Percentiles rank a stretch among this genome's conserved stretches.
These are phyloP conservation scores for Drosophila bocki DNA, from an alignment of 1,140 invertebrate genomes.

Conservation along the genomic window DNA sequence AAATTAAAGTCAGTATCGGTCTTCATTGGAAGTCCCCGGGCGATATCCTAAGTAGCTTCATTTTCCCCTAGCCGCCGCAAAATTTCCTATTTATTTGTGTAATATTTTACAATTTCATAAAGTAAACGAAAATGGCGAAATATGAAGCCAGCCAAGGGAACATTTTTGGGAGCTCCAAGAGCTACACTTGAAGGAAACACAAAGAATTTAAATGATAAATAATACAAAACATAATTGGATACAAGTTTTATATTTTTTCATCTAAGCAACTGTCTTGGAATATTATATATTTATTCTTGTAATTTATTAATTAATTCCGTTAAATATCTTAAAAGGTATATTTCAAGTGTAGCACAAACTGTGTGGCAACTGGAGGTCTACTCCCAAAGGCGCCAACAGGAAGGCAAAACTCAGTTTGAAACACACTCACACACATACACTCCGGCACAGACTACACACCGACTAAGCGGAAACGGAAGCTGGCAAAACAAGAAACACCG, in stretches of 20 bases:
- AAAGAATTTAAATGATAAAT: no score
- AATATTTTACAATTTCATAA: constrained; percentile 83
- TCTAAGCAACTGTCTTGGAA: background rate
- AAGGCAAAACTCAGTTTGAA: constrained; percentile 52
- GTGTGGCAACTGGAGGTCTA: constrained; percentile 42
- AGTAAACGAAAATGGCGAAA: constrained; percentile 71
- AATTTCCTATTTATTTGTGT: constrained; percentile 74
- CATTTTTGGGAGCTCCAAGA: background rate
- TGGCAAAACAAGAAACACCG: constrained; percentile 52
- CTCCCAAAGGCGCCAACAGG: constrained; percentile 65
- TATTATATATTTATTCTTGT: background rate
- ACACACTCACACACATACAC: constrained; percentile 32
- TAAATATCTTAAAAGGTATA: background rate
- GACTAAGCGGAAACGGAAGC: constrained; percentile 70
- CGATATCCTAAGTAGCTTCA: constrained; percentile 67
- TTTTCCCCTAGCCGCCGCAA: constrained; percentile 16
- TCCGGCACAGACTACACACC: constrained; percentile 18
- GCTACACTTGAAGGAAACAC: background rate
- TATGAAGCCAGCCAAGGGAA: constrained; percentile 40
- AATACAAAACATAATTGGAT: background rate
- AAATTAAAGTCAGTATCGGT: constrained; percentile 65
- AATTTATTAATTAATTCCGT: no score
- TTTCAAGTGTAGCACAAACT: constrained; percentile 4
- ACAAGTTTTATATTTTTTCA: no score
- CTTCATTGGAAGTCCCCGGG: constrained; percentile 25